Base-by-base conservation (phyloP, 2,888 invertebrate species). In the Orthonevra nobilis region DNA sequence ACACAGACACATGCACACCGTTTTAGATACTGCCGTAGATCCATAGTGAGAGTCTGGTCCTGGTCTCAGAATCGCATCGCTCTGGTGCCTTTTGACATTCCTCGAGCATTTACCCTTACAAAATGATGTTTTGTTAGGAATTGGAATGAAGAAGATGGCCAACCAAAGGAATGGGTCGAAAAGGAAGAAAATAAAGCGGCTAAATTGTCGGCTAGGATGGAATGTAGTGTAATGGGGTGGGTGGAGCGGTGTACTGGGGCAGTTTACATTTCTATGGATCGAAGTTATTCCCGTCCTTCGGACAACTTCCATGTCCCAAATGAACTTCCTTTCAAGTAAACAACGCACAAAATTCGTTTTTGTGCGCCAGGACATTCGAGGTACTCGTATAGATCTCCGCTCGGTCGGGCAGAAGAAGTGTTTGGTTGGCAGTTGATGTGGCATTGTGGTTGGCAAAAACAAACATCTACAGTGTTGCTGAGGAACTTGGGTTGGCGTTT, bases 31-130 rank as follows among this genome's bases (percentile, higher is more conserved):
- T 50, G 40, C 6, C 26, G 26, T 19, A 32, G 61, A 48, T 64
- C 26, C 32, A 58, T 58, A 52, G 48, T n/a, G n/a, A 36, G 56
- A 69, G 54, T 48, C 54, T 69, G 30, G 40, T 61, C 69, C 36
- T 30, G 66, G 58, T 40, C 42, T 44, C 15, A 32, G 23, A n/a
- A n/a, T n/a, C n/a, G 46, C 36, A 44, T 60, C 42, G 42, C 54
- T 70, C 63, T 40, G 61, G 72, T 77, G 77, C 66, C 70, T 77
- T 70, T 77, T 77, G 77, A 75, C 64, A 61, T 81, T 72, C 50
- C 56, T 61, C 40, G 34, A 74, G 50, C 64, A 46, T 72, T 77
- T 66, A 72, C 32, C 54, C 68, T 36, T 32, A 69, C 44, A 64
- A 58, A 72, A 77, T 26, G 50, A 68, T 73, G 68, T 63, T 79